A percentile compares a stretch with the other conserved stretches of the same genome.
phyloP scores from a whole-genome alignment of 2,113 vertebrate species.

The Hylia prasina region DNA sequence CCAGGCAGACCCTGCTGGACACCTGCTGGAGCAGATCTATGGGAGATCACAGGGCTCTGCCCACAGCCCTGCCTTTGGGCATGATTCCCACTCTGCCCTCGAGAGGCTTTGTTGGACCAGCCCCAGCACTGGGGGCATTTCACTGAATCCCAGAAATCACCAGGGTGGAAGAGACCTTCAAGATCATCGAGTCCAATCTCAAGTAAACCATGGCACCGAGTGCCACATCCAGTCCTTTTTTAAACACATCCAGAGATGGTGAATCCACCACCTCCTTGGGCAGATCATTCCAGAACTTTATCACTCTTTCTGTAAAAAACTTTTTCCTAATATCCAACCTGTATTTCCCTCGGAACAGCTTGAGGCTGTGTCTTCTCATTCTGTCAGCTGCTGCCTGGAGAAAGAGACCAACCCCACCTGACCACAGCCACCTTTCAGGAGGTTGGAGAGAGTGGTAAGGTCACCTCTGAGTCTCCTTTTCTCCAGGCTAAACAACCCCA shows the following conservation, averaged over 20 bases:
- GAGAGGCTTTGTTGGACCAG: neutral
- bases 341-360: neutral
- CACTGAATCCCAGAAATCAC: neutral
- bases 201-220: neutral
- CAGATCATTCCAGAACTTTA: neutral
- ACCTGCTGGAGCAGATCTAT: fast-evolving
- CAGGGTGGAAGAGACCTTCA: neutral
- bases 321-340: neutral
- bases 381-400: neutral
- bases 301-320: neutral
- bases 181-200: neutral
- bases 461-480: neutral
- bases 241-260: neutral
- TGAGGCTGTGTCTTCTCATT: neutral
- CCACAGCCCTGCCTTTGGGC: neutral
- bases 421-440: neutral
- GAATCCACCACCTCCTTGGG: neutral
- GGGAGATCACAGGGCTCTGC: neutral
- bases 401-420: neutral
- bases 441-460: neutral
- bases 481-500: neutral
- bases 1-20: neutral
- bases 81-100: neutral
- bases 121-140: neutral
- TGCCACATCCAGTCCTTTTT: neutral